Percentiles rank a stretch among this genome's conserved stretches.
Conservation (phyloP, 2,113 vertebrate genomes). For the Ophthalmolycus amberensis region DNA sequence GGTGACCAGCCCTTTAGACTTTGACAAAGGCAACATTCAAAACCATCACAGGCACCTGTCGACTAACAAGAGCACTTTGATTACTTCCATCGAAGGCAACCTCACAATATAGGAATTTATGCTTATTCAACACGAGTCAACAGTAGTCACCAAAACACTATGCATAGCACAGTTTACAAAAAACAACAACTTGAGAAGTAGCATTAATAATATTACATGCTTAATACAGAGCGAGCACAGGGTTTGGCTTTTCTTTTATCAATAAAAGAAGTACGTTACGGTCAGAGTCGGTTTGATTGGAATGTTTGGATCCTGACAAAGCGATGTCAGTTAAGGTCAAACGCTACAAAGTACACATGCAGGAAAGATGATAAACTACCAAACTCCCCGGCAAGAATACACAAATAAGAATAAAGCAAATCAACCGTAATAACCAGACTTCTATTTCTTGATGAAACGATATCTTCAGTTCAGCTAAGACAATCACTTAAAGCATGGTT, state of each 20-base stretch:
- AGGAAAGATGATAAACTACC: background rate
- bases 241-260: slow-evolving; percentile 12
- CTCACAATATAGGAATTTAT: slow-evolving; percentile 21
- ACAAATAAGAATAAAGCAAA: slow-evolving; percentile 22
- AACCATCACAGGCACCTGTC: slow-evolving; percentile 55
- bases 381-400: background rate
- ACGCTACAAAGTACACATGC: slow-evolving; percentile 15
- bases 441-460: background rate
- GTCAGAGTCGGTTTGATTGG: slow-evolving; percentile 22
- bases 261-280: slow-evolving; percentile 5
- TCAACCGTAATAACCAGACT: background rate
- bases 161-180: slow-evolving; percentile 52
- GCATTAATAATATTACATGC: slow-evolving; percentile 36
- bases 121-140: background rate
- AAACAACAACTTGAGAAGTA: background rate
- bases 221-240: slow-evolving; percentile 26
- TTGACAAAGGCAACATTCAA: slow-evolving; percentile 55
- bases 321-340: slow-evolving; percentile 7
- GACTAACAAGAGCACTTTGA: slow-evolving; percentile 74
- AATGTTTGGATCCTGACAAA: slow-evolving; percentile 41
- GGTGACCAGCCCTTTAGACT: slow-evolving; percentile 18
- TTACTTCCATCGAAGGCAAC: slow-evolving; percentile 55
- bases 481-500: slow-evolving; percentile 4
- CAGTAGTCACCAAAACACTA: slow-evolving; percentile 44
- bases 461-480: background rate